phyloP scores from a whole-genome alignment of 2,888 invertebrate species.

The Eupithecia centaureata region DNA sequence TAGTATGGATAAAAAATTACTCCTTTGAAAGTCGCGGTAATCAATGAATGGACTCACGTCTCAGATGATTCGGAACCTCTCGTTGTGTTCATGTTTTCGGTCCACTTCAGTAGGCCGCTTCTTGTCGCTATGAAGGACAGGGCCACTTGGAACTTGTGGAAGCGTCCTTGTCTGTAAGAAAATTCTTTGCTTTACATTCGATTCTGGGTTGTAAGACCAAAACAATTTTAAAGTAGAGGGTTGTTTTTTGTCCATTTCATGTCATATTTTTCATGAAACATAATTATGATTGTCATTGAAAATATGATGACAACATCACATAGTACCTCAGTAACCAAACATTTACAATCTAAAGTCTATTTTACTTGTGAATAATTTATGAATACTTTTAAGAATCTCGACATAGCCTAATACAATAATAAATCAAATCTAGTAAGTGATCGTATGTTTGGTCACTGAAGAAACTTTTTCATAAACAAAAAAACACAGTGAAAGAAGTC shows the following conservation, averaged over 20 bases:
- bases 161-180: slow-evolving; percentile 91
- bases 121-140: slow-evolving; percentile 95
- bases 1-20: no score
- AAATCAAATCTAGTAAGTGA: no score
- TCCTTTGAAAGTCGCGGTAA: neutral
- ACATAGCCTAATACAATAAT: no score
- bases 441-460: slow-evolving; percentile 17
- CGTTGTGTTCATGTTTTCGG: slow-evolving; percentile 85
- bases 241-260: neutral
- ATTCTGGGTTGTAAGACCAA: neutral
- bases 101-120: slow-evolving; percentile 95
- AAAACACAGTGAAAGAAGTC: slow-evolving; percentile 14
- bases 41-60: slow-evolving; percentile 82
- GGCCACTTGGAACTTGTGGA: slow-evolving; percentile 93
- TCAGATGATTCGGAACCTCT: slow-evolving; percentile 84
- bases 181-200: slow-evolving; percentile 19
- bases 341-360: no score
- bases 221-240: neutral
- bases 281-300: no score
- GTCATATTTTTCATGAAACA: no score
- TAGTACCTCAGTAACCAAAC: no score
- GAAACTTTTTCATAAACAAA: slow-evolving; percentile 2
- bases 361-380: no score
- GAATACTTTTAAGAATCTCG: no score
- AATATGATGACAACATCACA: no score